Base-by-base conservation (phyloP, 2,797 vertebrate genomes). In the Sebastes iracundus region DNA sequence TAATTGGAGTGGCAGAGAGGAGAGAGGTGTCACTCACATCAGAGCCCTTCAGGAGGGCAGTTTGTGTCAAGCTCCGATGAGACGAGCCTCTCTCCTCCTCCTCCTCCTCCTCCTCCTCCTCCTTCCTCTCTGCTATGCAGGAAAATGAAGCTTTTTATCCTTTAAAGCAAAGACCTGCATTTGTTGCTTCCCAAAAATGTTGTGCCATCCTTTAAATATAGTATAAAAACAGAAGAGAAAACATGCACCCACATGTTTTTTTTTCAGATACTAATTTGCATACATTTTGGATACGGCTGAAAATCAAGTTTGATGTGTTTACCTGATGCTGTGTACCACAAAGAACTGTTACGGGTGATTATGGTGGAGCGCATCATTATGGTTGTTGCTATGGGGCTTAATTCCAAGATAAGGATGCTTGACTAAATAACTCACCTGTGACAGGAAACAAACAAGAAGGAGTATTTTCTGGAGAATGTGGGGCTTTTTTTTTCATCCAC, bases 1-100 rank as follows among this genome's bases (percentile, higher is more conserved):
- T 94, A 93, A 94, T 94, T 95, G 93, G 90, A 93, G 83, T 81
- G 80, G 77, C 71, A 80, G 82, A 78, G 77, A 86, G 77, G 86
- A 84, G 80, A 90, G 72, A 76, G 77, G 85, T 90, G 91, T 93
- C 93, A 90, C 81, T 91, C 91, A 92, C 85, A 75, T 81, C 70
- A 13, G 60, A 75, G 80, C 55, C 58, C 77, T 87, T 82, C 76
- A 83, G 80, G 49, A 79, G 90, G 85, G 75, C 87, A 88, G 83
- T 72, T 62, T 38, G 22, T 78, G 81, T 86, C 76, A 42, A 56
- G 61, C 77, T 86, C 71, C 16, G 38, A 74, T 56, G 66, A 83
- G 68, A 81, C 59, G 0, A 86, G 75, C 61, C 67, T 71, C 16
- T 49, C 60, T 11, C 67, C 55, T n/a, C 30, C 42, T 22, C 53